Evolutionary conservation across 2,888 invertebrate species (phyloP).

Genomic region (Tetropium fuscum): DNA sequence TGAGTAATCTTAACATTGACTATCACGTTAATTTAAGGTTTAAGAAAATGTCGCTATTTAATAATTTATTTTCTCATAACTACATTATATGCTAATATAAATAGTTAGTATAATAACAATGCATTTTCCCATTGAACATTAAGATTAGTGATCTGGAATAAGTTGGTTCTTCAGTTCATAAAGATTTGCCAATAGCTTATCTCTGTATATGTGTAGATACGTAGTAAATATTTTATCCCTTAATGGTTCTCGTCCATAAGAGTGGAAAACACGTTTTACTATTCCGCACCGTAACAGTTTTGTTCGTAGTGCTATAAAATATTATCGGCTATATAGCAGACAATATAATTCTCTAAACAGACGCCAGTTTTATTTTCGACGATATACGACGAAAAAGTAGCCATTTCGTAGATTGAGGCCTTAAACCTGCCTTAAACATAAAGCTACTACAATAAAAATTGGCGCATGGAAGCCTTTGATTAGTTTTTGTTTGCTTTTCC

Average conservation of each 20-base stretch:
- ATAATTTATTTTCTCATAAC: no score
- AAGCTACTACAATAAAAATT: constrained; percentile 31
- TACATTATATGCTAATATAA: no score
- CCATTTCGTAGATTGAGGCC: constrained; percentile 21
- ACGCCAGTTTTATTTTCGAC: constrained; percentile 31
- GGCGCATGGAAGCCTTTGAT: constrained; percentile 23
- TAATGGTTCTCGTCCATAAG: constrained; percentile 28
- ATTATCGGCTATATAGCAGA: constrained; percentile 27
- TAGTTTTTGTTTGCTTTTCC: constrained; percentile 19
- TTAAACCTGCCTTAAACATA: constrained; percentile 10
- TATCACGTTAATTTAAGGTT: no score
- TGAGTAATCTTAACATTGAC: no score
- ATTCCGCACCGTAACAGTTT: constrained; percentile 8
- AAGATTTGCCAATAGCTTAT: constrained; percentile 36
- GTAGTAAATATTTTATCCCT: constrained; percentile 30
- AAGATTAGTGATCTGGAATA: no score
- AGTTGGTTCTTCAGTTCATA: no score
- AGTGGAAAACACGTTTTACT: constrained; percentile 26
- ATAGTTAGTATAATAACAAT: no score
- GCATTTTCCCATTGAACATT: no score
- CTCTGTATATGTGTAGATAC: constrained; percentile 27
- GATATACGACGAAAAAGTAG: constrained; percentile 12
- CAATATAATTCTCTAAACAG: constrained; percentile 37
- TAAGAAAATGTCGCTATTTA: no score
- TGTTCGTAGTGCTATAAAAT: constrained; percentile 17